Base-by-base conservation (phyloP, 2,113 vertebrate genomes). In the Poecile atricapillus region DNA sequence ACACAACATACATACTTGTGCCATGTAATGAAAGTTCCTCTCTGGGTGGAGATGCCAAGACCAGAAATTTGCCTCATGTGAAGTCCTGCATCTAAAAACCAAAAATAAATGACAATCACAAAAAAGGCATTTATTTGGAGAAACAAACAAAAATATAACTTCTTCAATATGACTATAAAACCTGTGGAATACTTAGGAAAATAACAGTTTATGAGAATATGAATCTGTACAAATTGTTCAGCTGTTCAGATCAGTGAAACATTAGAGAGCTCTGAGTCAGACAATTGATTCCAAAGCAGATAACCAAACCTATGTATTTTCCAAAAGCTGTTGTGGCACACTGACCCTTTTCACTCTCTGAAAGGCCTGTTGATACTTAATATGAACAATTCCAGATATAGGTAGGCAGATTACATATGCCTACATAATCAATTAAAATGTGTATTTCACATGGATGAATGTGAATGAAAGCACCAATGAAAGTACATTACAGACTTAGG, bases 21-120 rank as follows among this genome's bases (percentile, higher is more conserved):
- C 99, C 99, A 99, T 0, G 99, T 99, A 83, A 99, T 99, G 86
- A 99, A 99, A 37, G 99, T 99, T 43, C 63, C 97, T 95, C 99
- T 98, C 92, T 99, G 99, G 2, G 99, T 99, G 30, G 99, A 99
- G 83, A 99, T 99, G 31, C 99, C 99, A 60, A 99, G 97, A n/a
- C 98, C 98, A 55, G 98, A 97, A 64, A 99, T 97, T 93, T 99
- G 98, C 86, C 71, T 94, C 98, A 99, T 99, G 80, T 99, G 98
- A 69, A 99, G 89, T 75, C 98, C 98, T 21, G 99, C 98, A 97
- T 97, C 99, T 99, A 83, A 82, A 97, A 97, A 65, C 0, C 31
- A 35, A 94, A 91, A 84, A 4, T 2, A 73, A 83, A 62, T 25
- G 5, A 73, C 25, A 65, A 46, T 53, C 27, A 70, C 18, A 27